These are phyloP conservation scores for Diprion similis DNA, from an alignment of 1,140 invertebrate genomes.

Conservation along the genomic window DNA sequence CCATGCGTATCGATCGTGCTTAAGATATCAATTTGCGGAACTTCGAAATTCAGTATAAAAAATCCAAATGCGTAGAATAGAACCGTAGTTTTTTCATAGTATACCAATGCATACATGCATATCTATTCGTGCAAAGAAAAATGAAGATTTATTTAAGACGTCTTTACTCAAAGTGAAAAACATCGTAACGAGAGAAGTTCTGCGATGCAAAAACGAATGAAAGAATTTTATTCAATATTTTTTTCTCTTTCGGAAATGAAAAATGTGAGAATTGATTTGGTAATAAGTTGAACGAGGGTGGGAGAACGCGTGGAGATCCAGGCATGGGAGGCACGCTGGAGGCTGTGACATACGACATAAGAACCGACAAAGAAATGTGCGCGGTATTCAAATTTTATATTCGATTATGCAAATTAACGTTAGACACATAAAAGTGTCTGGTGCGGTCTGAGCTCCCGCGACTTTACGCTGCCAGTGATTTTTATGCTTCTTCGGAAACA, in stretches of 20 bases:
- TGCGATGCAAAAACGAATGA: background rate
- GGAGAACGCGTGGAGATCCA: background rate
- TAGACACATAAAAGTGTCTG: slow-evolving; percentile 58
- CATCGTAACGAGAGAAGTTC: background rate
- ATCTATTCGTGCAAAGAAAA: no score
- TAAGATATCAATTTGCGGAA: no score
- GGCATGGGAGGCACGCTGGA: slow-evolving; percentile 8
- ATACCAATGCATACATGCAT: no score
- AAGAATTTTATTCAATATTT: background rate
- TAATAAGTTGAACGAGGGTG: slow-evolving; percentile 1
- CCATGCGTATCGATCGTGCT: no score
- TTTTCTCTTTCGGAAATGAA: background rate
- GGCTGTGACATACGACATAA: slow-evolving; percentile 43
- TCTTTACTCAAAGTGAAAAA: background rate
- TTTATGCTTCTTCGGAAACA: slow-evolving; percentile 59
- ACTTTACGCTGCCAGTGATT: slow-evolving; percentile 46
- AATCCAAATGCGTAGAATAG: no score
- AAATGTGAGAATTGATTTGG: slow-evolving; percentile 12
- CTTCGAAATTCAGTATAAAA: no score
- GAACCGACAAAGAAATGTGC: slow-evolving; percentile 34
- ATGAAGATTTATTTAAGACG: no score
- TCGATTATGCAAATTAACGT: slow-evolving; percentile 62
- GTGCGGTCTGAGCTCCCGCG: slow-evolving; percentile 30
- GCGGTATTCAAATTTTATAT: slow-evolving; percentile 60
- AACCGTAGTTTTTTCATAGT: no score